Base-by-base conservation (phyloP, 1,140 invertebrate genomes). In the Mamestra configurata region DNA sequence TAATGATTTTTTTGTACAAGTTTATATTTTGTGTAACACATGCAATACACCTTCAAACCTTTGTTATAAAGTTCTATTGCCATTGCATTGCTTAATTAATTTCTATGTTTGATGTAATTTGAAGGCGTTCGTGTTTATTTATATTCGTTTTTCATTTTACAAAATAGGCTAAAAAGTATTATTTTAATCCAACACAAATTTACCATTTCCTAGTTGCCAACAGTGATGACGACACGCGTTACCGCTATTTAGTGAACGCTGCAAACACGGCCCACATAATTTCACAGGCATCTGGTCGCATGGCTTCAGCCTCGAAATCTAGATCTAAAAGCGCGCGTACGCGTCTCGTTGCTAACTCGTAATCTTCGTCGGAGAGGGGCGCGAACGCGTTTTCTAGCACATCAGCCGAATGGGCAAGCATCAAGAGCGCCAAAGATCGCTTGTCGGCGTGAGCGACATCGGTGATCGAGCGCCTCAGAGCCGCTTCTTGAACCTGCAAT, bases 381-480 rank as follows among this genome's bases (percentile, higher is more conserved):
- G 98, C 98, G 95, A 99, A 99, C n/a, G 99, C 99, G 95, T 99
- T 99, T 95, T 99, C 99, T 5, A 99, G 96, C 15, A 99, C 99
- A 95, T 99, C 99, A 61, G 99, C 99, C 15, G 99, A 98, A 94
- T 99, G 99, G 22, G 99, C 98, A 70, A 99, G 96, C 92, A 99
- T 98, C 87, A 99, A 97, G 64, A 99, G 96, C 22, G 99, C 97
- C 81, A 99, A 94, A 82, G 98, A 97, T 57, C 99, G 96, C 92
- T 98, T 98, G 89, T 99, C 99, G 97, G 99, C 99, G 76, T 99
- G 97, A 86, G 99, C 98, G 0, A 99, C 97, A 96, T 99, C 99
- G 82, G 99, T 99, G 15, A 99, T 98, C 98, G 99, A 99, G 90
- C 98, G 98, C 77, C 97, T 97, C 75, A 99, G 95, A 24, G 99